phyloP scores from a whole-genome alignment of 2,888 invertebrate genomes.

The Ditula angustiorana region DNA sequence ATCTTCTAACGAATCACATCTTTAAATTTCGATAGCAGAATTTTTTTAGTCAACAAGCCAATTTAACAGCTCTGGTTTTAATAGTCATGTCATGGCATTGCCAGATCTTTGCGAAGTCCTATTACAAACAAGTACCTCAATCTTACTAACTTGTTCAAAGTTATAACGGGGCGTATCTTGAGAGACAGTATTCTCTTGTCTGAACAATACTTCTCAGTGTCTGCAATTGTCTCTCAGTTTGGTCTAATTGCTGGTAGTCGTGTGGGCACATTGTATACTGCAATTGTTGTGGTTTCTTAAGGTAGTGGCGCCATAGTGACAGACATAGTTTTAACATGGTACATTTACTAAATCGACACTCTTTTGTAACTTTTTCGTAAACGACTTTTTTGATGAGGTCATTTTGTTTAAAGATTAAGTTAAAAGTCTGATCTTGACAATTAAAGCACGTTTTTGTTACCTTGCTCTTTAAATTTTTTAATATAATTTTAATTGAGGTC shows the following conservation, averaged over 20 bases:
- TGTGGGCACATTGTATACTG: slow-evolving; percentile 55
- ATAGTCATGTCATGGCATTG: neutral
- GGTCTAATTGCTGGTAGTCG: slow-evolving; percentile 52
- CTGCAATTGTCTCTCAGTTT: slow-evolving; percentile 31
- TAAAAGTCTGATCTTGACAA: slow-evolving; percentile 13
- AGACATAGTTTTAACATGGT: slow-evolving; percentile 56
- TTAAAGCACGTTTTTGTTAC: slow-evolving; percentile 6
- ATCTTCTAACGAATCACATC: too few species aligned
- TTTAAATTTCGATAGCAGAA: too few species aligned
- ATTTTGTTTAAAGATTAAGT: slow-evolving; percentile 24
- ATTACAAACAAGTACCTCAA: neutral
- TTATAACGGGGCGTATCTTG: slow-evolving; percentile 15
- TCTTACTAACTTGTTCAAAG: slow-evolving; percentile 20
- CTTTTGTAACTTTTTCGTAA: slow-evolving; percentile 17
- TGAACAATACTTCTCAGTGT: slow-evolving; percentile 21
- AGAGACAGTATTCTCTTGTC: slow-evolving; percentile 29
- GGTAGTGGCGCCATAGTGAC: slow-evolving; percentile 47
- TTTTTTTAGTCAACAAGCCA: too few species aligned
- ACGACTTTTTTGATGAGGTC: slow-evolving; percentile 4
- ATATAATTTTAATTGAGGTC: neutral
- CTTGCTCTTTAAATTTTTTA: slow-evolving; percentile 18
- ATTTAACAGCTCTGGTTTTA: neutral
- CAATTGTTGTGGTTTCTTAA: slow-evolving; percentile 50
- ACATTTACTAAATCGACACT: slow-evolving; percentile 43
- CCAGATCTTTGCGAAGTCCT: neutral